Evolutionary conservation across 2,797 vertebrate genomes (phyloP), one percentile per base, ranked within the genome.

Genomic region (Neopelma chrysocephalum): DNA sequence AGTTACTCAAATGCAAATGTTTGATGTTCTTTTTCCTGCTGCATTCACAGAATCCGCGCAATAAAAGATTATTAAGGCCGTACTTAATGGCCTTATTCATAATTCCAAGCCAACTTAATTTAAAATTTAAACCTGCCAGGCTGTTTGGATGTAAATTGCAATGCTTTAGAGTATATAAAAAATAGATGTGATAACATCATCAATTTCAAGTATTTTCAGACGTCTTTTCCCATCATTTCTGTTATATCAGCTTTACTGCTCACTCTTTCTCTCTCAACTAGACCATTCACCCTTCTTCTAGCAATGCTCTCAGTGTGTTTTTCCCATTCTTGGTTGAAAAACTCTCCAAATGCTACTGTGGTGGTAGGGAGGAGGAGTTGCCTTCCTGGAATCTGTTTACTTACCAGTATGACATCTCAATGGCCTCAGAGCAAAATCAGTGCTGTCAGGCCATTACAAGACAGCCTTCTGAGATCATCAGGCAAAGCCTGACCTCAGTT

Each of bases 51-150:
- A 77, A 78, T 92, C 34, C 66, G 54, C 26, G 64, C 79, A 61
- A 60, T 78, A 87, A 90, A 64, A 61, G 32, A 34, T 60, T 73
- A 36, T 93, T 71, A 69, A 60, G 69, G 48, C 91, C 70, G 81
- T 31, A 36, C 32, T 87, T 93, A 92, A 85, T 18, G 76, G 66
- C 29, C 42, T 89, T 86, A 50, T 42, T 81, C 70, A 82, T 76
- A 89, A 87, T 23, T 62, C 57, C 87, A 82, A 82, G 82, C 29
- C 65, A 91, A 31, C n/a, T 89, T 80, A 65, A 51, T 66, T 62
- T 84, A 84, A 89, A 97, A 96, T 93, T 89, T 58, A 87, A 51
- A 53, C 48, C 48, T 64, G 47, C 32, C 22, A 84, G 89, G 60
- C 61, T 88, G 26, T 42, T 77, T 86, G 75, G 69, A 80, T 62